Evolutionary conservation across 2,113 vertebrate genomes (phyloP), one percentile per base, ranked within the genome.

Genomic region (Pseudois nayaur): DNA sequence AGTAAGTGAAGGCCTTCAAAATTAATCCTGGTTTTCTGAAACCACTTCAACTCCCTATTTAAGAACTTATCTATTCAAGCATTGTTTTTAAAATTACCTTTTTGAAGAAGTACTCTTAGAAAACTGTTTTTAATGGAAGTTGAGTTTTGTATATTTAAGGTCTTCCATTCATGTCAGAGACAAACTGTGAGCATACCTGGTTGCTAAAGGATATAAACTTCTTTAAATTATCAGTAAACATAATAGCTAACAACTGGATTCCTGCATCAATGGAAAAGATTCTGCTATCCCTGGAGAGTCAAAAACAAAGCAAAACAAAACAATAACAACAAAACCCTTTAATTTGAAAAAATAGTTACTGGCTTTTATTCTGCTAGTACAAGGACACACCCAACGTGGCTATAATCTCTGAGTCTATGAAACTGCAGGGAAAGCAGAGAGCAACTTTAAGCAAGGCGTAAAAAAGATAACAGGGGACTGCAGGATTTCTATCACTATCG

Each of bases 201-300:
- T 92, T 97, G 95, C 95, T 87, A 95, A 89, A 57, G 17, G 40
- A 87, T 94, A 64, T 87, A 88, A 88, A 96, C 33, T 89, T 81
- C 86, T 85, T 54, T 94, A 90, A 96, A 94, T 96, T 60, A 91
- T 59, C 43, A 74, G 33, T 52, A 97, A 97, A 88, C 40, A 93
- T 60, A 78, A 91, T 91, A 87, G 83, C 87, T 93, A 97, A 85
- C 62, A 94, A 95, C 89, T 94, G 78, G 62, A 79, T 93, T 89
- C 93, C 96, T 83, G 48, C 13, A 64, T 78, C 43, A 95, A 89
- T 60, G 74, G 82, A 33, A 27, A 94, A 94, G 60, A 55, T 93
- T 91, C 48, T 91, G 16, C 17, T 93, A 76, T 93, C 67, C 85
- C 86, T 89, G 10, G 27, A 93, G 54, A 89, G 67, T 82, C 13